Evolutionary conservation across 1,140 invertebrate genomes (phyloP).

Genomic region (Drosophila malerkotliana): DNA sequence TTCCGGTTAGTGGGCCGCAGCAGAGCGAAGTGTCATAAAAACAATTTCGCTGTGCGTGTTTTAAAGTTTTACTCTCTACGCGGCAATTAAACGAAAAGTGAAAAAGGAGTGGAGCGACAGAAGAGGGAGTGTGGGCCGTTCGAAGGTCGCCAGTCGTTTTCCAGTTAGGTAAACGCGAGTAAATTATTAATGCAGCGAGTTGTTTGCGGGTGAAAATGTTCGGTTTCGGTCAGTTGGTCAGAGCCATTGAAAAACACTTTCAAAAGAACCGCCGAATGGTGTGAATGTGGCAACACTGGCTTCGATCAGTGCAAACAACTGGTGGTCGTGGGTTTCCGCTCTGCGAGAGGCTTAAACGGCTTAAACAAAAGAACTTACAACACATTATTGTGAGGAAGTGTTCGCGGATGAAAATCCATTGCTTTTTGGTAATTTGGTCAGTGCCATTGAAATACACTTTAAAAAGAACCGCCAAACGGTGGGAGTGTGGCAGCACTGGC

Average conservation of each 20-base stretch:
- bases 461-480: slow-evolving; percentile 15
- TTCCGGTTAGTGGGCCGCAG: slow-evolving; percentile 15
- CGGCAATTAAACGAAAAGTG: slow-evolving; percentile 55
- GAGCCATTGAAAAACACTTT: background rate
- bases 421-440: background rate
- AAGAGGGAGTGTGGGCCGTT: slow-evolving; percentile 27
- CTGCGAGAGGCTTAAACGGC: background rate
- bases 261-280: slow-evolving; percentile 15
- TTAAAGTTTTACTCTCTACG: slow-evolving; percentile 46
- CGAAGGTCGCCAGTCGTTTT: slow-evolving; percentile 53
- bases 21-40: slow-evolving; percentile 45
- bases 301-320: background rate
- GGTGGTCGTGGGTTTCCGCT: background rate
- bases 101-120: slow-evolving; percentile 3
- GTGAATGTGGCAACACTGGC: slow-evolving; percentile 1
- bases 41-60: slow-evolving; percentile 66
- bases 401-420: background rate
- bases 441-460: background rate
- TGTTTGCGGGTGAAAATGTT: background rate
- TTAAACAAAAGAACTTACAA: background rate
- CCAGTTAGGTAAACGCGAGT: slow-evolving; percentile 49
- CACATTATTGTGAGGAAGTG: background rate
- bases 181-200: slow-evolving; percentile 27
- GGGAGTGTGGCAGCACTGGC: background rate
- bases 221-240: slow-evolving; percentile 7